Base-by-base conservation (phyloP, 2,888 invertebrate species). In the Aradus depressus region DNA sequence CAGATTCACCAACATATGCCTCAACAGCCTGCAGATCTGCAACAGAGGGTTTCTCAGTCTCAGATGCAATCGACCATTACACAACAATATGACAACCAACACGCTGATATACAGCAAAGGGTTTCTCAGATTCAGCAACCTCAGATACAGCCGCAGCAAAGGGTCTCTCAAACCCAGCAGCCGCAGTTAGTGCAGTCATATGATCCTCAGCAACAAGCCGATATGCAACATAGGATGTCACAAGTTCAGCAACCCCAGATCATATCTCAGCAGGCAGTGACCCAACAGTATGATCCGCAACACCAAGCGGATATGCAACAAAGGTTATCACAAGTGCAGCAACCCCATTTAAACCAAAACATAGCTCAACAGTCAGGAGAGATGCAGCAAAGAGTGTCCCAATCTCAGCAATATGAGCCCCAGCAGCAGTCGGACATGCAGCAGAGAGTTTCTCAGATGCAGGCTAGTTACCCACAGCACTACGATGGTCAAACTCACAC, bases 181-280 rank as follows among this genome's bases (percentile, higher is more conserved):
- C 23, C 28, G 8, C 44, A 44, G n/a, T 38, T 22, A 35, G 38
- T 18, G 14, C 47, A 47, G 6, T 38, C 26, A 6, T 47, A 47
- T 47, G 47, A 47, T 25, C 5, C 35, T 16, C 47, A 37, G 38
- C 25, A 6, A 10, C 47, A 38, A 12, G 16, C 19, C 28, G 35
- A 45, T 21, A 45, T 45, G 34, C 45, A 31, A 19, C 39, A 26
- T 26, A 21, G 39, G 3, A 39, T 48, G 37, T 45, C 45, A 22
- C 47, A 47, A 1, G 14, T 41, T 19, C 50, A 50, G 23, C 14
- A 28, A 44, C 57, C 60, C 44, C 56, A 59, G 19, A 58, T 68
- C 4, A 68, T 71, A 55, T 68, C 70, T 23, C 49, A 54, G 23
- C 25, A 28, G 41, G 26, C 25, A n/a, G n/a, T n/a, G n/a, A n/a